Evolutionary conservation across 1,140 invertebrate species (phyloP).

Genomic region (Eriosoma lanigerum): DNA sequence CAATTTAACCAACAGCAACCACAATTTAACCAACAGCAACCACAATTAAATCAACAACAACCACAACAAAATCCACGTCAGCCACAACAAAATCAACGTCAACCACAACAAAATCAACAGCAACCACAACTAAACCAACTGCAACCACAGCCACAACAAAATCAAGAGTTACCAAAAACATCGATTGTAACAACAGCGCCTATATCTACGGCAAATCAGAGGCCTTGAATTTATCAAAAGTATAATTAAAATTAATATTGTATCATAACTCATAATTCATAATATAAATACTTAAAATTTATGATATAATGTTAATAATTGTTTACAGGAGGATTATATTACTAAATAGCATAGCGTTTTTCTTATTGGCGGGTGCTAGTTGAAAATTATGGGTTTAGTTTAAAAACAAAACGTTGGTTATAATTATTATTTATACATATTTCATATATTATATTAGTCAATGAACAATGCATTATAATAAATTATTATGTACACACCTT

Average conservation of each 20-base stretch:
- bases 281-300: too few relatives aligned
- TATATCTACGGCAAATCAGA: background rate
- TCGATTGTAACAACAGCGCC: background rate
- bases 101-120: background rate
- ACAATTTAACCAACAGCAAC: background rate
- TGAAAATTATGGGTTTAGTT: too few relatives aligned
- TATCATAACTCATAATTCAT: too few relatives aligned
- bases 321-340: too few relatives aligned
- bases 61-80: background rate
- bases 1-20: background rate
- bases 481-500: too few relatives aligned
- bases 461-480: too few relatives aligned
- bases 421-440: too few relatives aligned
- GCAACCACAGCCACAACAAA: background rate
- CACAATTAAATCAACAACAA: background rate
- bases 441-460: too few relatives aligned
- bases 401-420: too few relatives aligned
- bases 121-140: background rate
- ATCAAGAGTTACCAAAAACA: slow-evolving; percentile 6
- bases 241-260: background rate
- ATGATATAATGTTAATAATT: too few relatives aligned
- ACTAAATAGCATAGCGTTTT: too few relatives aligned
- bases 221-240: background rate
- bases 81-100: background rate
- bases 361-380: too few relatives aligned